Percentiles rank a stretch among this genome's conserved stretches.
Evolutionary conservation across 2,797 vertebrate genomes (phyloP).

Genomic region (Meda fulgida): DNA sequence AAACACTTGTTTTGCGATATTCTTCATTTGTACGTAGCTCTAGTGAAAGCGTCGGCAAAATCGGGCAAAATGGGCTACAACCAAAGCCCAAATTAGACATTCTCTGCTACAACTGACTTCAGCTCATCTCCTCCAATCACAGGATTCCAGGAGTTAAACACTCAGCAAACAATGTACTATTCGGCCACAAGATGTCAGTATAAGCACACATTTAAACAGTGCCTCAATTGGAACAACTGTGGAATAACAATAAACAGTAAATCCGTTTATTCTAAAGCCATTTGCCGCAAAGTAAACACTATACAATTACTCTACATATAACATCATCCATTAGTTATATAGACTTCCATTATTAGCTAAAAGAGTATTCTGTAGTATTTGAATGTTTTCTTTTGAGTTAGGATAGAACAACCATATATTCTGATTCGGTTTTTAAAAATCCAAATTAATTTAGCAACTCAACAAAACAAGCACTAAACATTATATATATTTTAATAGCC

Average conservation of each 20-base stretch:
- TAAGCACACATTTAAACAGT: constrained; percentile 28
- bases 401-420: not conserved
- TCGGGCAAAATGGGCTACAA: not conserved
- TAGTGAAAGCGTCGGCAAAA: not conserved
- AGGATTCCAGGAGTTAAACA: not conserved
- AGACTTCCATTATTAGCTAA: not conserved
- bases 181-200: constrained; percentile 65
- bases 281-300: not conserved
- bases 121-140: not conserved
- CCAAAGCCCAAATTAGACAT: no score
- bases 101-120: not conserved
- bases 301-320: not conserved
- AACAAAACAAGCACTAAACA: not conserved
- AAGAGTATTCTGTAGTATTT: not conserved
- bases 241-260: not conserved
- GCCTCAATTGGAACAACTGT: not conserved
- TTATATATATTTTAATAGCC: not conserved
- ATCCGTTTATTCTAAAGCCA: not conserved
- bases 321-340: not conserved
- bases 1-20: not conserved
- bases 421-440: not conserved
- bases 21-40: not conserved
- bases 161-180: not conserved
- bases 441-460: not conserved
- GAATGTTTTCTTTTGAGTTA: not conserved